Conservation (phyloP, 2,797 vertebrate genomes). For the Poeciliopsis gracilis region DNA sequence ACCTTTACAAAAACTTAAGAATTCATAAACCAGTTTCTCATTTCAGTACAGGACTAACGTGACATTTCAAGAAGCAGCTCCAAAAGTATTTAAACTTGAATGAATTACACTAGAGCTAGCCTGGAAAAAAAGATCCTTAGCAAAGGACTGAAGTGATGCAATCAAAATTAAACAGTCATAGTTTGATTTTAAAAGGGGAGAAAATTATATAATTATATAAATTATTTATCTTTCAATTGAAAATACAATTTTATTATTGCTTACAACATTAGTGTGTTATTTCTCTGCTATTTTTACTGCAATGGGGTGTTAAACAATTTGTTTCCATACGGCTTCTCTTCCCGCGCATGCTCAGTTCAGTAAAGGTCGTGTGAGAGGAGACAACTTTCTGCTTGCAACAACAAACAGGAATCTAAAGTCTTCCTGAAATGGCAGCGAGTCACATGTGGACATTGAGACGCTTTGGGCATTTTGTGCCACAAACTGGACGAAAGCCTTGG, state of each 20-base stretch:
- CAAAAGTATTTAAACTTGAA: too few species aligned
- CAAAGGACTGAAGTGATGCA: not conserved
- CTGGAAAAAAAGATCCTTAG: too few species aligned
- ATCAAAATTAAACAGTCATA: not conserved
- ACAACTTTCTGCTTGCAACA: not conserved
- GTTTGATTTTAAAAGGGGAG: not conserved
- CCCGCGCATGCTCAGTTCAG: not conserved
- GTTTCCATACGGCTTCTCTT: not conserved
- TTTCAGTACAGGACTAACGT: too few species aligned
- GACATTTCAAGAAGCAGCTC: too few species aligned
- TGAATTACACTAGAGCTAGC: too few species aligned
- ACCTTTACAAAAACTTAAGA: too few species aligned
- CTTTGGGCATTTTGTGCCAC: conserved; percentile 82
- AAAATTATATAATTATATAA: not conserved
- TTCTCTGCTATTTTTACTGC: not conserved
- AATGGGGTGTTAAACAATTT: not conserved
- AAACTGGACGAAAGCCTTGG: conserved; percentile 27
- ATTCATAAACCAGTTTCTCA: too few species aligned
- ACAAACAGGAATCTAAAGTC: fast-evolving
- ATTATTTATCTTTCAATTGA: not conserved
- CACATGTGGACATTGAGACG: conserved; percentile 83
- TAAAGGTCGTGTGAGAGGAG: not conserved
- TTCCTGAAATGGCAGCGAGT: conserved; percentile 36
- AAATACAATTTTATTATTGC: not conserved
- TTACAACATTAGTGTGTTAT: not conserved